Evolutionary conservation across 2,113 vertebrate species (phyloP).

Genomic region (Danionella cerebrum): DNA sequence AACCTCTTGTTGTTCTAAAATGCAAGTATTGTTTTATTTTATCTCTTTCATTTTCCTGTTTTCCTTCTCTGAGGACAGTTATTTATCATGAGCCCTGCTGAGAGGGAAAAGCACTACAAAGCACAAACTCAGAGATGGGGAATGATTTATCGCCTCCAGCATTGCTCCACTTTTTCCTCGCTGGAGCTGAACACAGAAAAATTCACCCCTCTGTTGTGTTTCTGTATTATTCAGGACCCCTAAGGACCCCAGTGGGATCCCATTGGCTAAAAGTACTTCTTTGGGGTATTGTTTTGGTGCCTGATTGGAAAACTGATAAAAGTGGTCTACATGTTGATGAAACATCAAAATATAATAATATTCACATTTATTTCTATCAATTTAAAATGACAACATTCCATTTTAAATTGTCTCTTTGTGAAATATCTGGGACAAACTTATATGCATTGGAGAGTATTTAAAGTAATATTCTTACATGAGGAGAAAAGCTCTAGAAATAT

Average conservation of each 20-base stretch:
- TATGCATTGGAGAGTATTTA: too few species aligned
- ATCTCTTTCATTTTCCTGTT: conserved; percentile 46
- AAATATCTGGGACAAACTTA: too few species aligned
- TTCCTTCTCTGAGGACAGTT: conserved; percentile 43
- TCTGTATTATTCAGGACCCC: neutral
- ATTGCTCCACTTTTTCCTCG: conserved; percentile 42
- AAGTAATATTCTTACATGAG: too few species aligned
- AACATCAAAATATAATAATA: neutral
- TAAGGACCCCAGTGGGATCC: neutral
- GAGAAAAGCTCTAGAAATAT: too few species aligned
- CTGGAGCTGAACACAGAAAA: conserved; percentile 30
- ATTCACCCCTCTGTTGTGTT: conserved; percentile 6
- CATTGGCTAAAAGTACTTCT: neutral
- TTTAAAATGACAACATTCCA: too few species aligned
- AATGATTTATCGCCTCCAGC: conserved; percentile 44
- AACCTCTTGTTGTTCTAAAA: conserved; percentile 20
- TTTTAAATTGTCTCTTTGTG: too few species aligned
- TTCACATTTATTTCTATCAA: too few species aligned
- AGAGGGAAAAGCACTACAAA: conserved; percentile 42
- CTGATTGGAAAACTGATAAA: neutral
- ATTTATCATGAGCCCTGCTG: conserved; percentile 41
- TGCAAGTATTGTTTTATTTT: conserved; percentile 42
- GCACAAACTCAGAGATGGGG: conserved; percentile 36
- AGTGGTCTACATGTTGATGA: neutral
- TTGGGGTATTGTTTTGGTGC: neutral